Conservation (phyloP, 2,797 vertebrate species). For the Picus viridis region DNA sequence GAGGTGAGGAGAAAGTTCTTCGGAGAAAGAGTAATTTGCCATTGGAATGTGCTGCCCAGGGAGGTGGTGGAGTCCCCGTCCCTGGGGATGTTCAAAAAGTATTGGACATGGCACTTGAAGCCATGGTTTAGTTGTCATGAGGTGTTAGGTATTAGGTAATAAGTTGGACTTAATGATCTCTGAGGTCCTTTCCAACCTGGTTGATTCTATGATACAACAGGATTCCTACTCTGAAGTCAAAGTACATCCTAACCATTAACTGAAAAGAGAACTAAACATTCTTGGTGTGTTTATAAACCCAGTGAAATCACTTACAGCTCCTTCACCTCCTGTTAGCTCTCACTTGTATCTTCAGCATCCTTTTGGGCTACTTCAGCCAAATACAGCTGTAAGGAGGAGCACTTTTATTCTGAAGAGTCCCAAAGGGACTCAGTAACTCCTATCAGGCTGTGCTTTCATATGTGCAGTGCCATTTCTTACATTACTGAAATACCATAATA, state of each 20-base stretch:
- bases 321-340: not conserved
- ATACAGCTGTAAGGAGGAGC: not conserved
- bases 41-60: no score
- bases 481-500: not conserved
- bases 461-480: accelerated
- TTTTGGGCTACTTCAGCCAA: not conserved
- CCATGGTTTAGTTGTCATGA: no score
- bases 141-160: no score
- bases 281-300: not conserved
- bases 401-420: not conserved
- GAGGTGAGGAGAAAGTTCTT: no score
- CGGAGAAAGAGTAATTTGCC: no score
- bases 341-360: not conserved
- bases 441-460: not conserved
- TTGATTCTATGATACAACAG: not conserved
- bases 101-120: no score
- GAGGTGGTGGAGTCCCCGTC: no score
- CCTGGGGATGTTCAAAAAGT: no score
- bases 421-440: not conserved
- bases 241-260: not conserved
- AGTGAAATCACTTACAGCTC: not conserved
- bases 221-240: not conserved
- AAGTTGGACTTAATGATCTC: no score
- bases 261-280: not conserved
- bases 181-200: no score